These are phyloP conservation scores for Goniozus legneri DNA, from an alignment of 1,140 invertebrate species.

Conservation along the genomic window DNA sequence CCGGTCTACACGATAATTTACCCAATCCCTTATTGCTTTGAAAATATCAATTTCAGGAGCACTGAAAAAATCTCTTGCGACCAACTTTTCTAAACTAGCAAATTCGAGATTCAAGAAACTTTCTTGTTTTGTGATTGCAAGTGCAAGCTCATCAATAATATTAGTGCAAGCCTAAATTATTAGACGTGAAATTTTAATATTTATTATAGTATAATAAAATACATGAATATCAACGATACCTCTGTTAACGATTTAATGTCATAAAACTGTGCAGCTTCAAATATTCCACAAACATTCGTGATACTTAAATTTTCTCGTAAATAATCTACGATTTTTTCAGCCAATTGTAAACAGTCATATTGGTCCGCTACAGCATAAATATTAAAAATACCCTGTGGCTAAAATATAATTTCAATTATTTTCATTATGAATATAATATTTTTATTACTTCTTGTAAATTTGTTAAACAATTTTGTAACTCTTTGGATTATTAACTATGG, in stretches of 20 bases:
- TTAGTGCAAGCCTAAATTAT: constrained; percentile 61
- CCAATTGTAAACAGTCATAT: constrained; percentile 91
- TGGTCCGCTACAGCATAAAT: constrained; percentile 78
- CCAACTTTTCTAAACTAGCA: constrained; percentile 76
- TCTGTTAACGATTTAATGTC: constrained; percentile 61
- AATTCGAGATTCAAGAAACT: constrained; percentile 80
- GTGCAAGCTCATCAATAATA: constrained; percentile 87
- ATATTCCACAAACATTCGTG: constrained; percentile 88
- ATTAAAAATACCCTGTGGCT: constrained; percentile 40
- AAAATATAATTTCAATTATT: constrained; percentile 11
- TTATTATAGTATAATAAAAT: background rate
- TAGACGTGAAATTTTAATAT: no score
- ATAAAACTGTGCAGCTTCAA: constrained; percentile 83
- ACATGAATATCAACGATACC: constrained; percentile 44
- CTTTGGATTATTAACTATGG: no score
- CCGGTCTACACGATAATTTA: no score
- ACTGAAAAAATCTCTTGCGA: constrained; percentile 92
- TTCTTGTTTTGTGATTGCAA: constrained; percentile 77
- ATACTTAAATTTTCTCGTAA: constrained; percentile 82
- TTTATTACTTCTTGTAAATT: no score
- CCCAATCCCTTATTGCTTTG: constrained; percentile 82
- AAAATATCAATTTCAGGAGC: constrained; percentile 95
- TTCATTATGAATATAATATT: no score
- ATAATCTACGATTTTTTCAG: constrained; percentile 89
- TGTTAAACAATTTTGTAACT: no score